These are phyloP conservation scores for Stramonita haemastoma DNA, from an alignment of 2,888 invertebrate genomes.

Conservation along the genomic window DNA sequence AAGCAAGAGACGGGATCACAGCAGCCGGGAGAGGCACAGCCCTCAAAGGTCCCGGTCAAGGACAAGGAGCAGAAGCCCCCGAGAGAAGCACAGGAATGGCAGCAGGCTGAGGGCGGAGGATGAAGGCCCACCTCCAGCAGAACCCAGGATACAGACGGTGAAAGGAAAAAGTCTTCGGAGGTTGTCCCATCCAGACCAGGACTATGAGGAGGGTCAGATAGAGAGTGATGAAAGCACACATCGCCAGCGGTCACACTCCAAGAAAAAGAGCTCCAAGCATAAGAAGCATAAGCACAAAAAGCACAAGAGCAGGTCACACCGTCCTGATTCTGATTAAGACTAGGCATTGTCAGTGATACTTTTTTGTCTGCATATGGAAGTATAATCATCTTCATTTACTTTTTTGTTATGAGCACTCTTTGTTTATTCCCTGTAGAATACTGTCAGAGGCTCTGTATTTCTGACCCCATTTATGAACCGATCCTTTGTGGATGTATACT, in stretches of 20 bases:
- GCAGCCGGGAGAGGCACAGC: slow-evolving; percentile 27
- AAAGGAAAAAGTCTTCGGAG: background rate
- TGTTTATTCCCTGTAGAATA: too few relatives aligned
- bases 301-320: slow-evolving; percentile 28
- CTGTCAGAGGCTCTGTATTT: too few relatives aligned
- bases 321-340: background rate
- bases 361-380: background rate
- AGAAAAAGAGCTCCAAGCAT: slow-evolving; percentile 33
- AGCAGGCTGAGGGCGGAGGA: background rate
- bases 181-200: background rate
- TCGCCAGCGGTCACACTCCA: background rate
- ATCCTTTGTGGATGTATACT: too few relatives aligned
- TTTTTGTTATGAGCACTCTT: too few relatives aligned
- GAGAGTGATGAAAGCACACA: slow-evolving; percentile 13
- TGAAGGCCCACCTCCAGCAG: background rate
- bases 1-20: slow-evolving; percentile 40
- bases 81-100: background rate
- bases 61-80: background rate
- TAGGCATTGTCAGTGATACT: background rate
- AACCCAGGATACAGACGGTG: background rate
- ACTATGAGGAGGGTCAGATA: slow-evolving; percentile 1
- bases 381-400: background rate
- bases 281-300: slow-evolving; percentile 39
- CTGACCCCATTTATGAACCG: too few relatives aligned
- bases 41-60: slow-evolving; percentile 3